These are phyloP conservation scores for Dendrocopos noguchii DNA, from an alignment of 2,113 vertebrate species.

Conservation along the genomic window DNA sequence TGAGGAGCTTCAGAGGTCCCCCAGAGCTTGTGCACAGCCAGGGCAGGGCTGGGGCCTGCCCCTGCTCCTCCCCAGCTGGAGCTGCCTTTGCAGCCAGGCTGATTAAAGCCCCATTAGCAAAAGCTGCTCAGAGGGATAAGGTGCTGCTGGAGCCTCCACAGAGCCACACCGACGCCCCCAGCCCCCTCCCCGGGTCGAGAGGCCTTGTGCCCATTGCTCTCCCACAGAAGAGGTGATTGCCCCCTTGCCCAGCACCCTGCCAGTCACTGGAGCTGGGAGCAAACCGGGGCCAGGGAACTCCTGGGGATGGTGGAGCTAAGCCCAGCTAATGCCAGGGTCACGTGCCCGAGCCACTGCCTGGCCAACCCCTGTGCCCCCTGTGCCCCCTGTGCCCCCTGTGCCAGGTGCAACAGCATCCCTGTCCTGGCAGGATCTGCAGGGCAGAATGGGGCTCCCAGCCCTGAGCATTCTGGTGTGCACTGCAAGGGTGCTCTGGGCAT, in stretches of 20 bases:
- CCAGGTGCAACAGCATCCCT: background rate
- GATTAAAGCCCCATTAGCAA: conserved; percentile 65
- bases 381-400: background rate
- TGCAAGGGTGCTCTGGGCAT: accelerated
- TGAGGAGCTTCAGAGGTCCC: background rate
- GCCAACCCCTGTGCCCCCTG: background rate
- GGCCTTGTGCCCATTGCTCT: background rate
- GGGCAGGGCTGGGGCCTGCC: background rate
- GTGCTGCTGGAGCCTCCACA: conserved; percentile 1
- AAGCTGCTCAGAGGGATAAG: conserved; percentile 66
- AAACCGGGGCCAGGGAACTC: accelerated
- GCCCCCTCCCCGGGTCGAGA: background rate
- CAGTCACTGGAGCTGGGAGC: accelerated
- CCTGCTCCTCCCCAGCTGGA: conserved; percentile 5
- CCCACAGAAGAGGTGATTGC: background rate
- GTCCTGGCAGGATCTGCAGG: background rate
- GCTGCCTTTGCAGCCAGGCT: background rate
- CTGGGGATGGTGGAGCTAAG: accelerated
- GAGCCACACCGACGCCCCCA: background rate
- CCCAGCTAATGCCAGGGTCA: background rate
- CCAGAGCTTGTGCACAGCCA: background rate
- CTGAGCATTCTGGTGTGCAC: accelerated
- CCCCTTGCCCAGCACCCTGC: accelerated
- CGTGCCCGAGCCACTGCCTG: background rate
- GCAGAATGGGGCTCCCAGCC: background rate